Conservation (phyloP, 2,113 vertebrate genomes). For the Herpailurus yagouaroundi region DNA sequence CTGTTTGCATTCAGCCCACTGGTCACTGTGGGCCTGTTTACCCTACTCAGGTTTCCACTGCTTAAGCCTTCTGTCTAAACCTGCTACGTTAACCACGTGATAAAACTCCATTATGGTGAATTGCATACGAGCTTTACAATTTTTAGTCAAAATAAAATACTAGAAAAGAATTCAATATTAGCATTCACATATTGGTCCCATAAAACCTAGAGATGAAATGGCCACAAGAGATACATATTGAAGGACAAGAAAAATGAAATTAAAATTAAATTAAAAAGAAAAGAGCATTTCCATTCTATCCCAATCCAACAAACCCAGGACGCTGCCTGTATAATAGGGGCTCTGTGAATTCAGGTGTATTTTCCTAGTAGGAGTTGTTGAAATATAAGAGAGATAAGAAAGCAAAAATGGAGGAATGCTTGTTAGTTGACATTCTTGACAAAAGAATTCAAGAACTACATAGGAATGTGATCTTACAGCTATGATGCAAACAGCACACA, state of each 20-base stretch:
- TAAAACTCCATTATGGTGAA: background rate
- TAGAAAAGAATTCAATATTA: background rate
- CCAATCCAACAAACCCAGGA: background rate
- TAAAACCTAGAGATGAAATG: background rate
- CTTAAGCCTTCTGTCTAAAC: background rate
- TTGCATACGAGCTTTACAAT: background rate
- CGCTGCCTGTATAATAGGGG: no score
- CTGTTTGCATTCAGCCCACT: no score
- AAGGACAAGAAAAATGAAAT: background rate
- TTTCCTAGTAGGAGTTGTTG: background rate
- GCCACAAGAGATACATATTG: background rate
- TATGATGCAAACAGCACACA: background rate
- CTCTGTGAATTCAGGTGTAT: background rate
- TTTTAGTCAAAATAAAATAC: constrained; percentile 45
- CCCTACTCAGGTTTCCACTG: no score
- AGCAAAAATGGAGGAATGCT: background rate
- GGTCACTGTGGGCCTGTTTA: no score
- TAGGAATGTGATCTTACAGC: background rate
- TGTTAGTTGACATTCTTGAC: background rate
- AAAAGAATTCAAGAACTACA: background rate
- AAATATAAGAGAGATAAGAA: constrained; percentile 2
- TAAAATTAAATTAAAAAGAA: background rate
- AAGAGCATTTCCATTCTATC: background rate
- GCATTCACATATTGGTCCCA: background rate
- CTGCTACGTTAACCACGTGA: background rate